Percentiles rank a stretch among this genome's conserved stretches.
These are phyloP conservation scores for Drosophila atripex DNA, from an alignment of 2,888 invertebrate species.

Conservation along the genomic window DNA sequence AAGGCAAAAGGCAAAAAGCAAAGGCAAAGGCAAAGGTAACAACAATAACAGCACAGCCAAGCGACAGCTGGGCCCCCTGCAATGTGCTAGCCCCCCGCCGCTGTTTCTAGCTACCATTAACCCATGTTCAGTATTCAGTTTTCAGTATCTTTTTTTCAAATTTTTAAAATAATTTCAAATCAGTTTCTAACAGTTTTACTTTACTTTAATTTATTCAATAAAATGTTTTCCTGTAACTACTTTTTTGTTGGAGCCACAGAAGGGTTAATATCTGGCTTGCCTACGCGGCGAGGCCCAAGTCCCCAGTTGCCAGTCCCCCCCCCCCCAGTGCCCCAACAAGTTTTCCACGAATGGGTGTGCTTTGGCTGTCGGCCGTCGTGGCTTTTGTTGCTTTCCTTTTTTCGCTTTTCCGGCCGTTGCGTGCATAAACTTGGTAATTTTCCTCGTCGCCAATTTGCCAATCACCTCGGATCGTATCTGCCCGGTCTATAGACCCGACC, in stretches of 20 bases:
- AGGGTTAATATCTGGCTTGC: constrained; percentile 35
- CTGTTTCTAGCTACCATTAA: constrained; percentile 17
- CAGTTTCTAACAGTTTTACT: background rate
- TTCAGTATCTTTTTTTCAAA: background rate
- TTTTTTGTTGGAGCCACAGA: background rate
- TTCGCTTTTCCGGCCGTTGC: constrained; percentile 44
- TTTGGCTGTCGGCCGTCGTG: constrained; percentile 14
- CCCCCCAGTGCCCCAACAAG: constrained; percentile 57
- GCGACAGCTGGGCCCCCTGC: constrained; percentile 39
- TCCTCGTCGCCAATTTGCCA: constrained; percentile 48
- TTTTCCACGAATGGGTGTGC: constrained; percentile 73
- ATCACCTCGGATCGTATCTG: constrained; percentile 28
- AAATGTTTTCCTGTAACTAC: background rate
- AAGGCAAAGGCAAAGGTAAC: constrained; percentile 12
- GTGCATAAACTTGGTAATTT: constrained; percentile 52
- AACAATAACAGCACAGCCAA: constrained; percentile 25
- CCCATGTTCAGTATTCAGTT: constrained; percentile 22
- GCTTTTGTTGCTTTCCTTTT: constrained; percentile 10
- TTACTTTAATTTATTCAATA: background rate
- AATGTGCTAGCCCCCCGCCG: constrained; percentile 24
- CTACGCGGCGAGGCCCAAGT: constrained; percentile 52
- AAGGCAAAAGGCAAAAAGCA: constrained; percentile 14
- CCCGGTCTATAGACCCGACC: constrained; percentile 2
- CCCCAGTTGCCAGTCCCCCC: constrained; percentile 41
- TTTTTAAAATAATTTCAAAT: background rate